Evolutionary conservation across 2,113 vertebrate genomes (phyloP).

Genomic region (Arizona elegans): DNA sequence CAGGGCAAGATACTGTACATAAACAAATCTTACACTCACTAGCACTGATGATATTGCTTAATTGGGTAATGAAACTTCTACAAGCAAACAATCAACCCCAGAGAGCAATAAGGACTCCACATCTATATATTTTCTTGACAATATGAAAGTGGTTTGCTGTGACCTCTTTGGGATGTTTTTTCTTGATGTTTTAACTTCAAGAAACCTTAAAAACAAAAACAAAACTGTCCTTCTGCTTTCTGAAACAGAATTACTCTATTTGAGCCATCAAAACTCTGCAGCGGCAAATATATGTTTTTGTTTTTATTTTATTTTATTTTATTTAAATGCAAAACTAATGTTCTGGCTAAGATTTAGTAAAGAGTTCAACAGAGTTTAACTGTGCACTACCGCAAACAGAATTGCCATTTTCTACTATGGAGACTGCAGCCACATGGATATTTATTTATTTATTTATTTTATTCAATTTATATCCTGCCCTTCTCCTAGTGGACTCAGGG

Average conservation of each 20-base stretch:
- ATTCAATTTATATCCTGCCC: too few relatives aligned
- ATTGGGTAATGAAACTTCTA: neutral
- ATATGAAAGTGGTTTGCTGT: neutral
- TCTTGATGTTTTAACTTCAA: neutral
- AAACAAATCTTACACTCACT: neutral
- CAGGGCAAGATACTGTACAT: neutral
- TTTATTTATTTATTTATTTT: too few relatives aligned
- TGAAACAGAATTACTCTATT: neutral
- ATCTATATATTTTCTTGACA: neutral
- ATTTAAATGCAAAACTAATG: neutral
- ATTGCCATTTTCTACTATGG: neutral
- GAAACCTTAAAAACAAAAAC: neutral
- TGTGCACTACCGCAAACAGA: neutral
- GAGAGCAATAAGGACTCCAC: neutral
- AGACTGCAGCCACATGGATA: neutral
- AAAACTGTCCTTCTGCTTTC: neutral
- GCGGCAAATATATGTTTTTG: neutral
- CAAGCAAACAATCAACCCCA: neutral
- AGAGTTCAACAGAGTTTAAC: neutral
- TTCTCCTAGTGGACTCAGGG: too few relatives aligned
- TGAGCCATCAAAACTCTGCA: neutral
- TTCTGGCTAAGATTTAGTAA: neutral
- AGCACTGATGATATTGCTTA: neutral
- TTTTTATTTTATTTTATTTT: neutral
- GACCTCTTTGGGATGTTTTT: neutral